These are phyloP conservation scores for Cancer borealis DNA, from an alignment of 2,888 invertebrate species.

Conservation along the genomic window DNA sequence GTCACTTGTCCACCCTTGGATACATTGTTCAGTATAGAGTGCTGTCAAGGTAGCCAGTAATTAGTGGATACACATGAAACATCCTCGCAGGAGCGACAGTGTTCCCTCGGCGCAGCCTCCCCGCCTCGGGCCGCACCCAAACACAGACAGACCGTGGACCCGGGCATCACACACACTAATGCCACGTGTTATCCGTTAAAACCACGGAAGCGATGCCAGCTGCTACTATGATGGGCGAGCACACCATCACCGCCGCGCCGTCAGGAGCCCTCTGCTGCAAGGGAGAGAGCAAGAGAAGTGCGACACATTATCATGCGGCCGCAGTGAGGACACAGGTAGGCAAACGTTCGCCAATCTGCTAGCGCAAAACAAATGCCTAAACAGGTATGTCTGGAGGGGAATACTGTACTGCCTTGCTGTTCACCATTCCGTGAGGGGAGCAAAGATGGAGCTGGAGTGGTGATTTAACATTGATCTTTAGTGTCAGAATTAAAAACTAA, in stretches of 20 bases:
- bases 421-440: slow-evolving; percentile 32
- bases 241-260: slow-evolving; percentile 60
- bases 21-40: slow-evolving; percentile 13
- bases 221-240: slow-evolving; percentile 62
- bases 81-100: background rate
- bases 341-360: slow-evolving; percentile 73
- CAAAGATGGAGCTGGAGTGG: slow-evolving; percentile 4
- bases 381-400: slow-evolving; percentile 24
- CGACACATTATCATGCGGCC: background rate
- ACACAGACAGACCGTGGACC: background rate
- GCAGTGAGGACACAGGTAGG: slow-evolving; percentile 40
- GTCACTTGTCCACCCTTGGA: slow-evolving; percentile 23
- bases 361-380: slow-evolving; percentile 74
- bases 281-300: slow-evolving; percentile 38
- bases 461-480: slow-evolving; percentile 37
- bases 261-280: slow-evolving; percentile 53
- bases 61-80: slow-evolving; percentile 17
- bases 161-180: background rate
- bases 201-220: slow-evolving; percentile 59
- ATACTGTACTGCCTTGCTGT: slow-evolving; percentile 1
- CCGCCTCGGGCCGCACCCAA: background rate
- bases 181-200: slow-evolving; percentile 56
- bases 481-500: slow-evolving; percentile 3
- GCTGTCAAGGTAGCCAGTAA: slow-evolving; percentile 40
- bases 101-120: background rate